These are phyloP conservation scores for Antennarius striatus DNA, from an alignment of 2,113 vertebrate genomes.

Conservation along the genomic window DNA sequence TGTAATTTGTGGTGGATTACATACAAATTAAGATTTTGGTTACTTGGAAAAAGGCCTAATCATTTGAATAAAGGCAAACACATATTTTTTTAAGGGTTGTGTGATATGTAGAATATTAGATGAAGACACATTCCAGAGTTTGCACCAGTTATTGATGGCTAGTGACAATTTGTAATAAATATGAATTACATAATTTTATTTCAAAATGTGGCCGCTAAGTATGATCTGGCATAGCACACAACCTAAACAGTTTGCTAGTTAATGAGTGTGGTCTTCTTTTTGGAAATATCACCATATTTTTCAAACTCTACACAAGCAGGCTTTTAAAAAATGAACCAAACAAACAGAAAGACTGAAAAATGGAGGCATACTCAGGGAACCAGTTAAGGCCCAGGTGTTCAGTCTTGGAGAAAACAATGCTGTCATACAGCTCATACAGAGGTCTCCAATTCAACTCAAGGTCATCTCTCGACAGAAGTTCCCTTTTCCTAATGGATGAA, in stretches of 20 bases:
- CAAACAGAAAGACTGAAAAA: neutral
- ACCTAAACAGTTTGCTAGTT: neutral
- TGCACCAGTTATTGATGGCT: neutral
- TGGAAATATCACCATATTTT: neutral
- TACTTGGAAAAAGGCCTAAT: neutral
- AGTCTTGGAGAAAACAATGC: constrained; percentile 96
- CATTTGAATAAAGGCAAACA: neutral
- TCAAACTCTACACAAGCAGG: neutral
- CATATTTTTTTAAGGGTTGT: too few species aligned
- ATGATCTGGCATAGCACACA: neutral
- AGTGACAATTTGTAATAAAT: too few species aligned
- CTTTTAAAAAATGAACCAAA: neutral
- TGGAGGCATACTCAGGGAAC: constrained; percentile 93
- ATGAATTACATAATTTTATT: neutral
- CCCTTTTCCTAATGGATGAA: constrained; percentile 86
- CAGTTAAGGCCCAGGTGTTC: constrained; percentile 97
- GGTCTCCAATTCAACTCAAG: constrained; percentile 95
- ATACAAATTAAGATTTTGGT: neutral
- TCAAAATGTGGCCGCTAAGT: neutral
- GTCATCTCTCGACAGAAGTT: constrained; percentile 94
- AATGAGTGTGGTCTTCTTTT: too few species aligned
- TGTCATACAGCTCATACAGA: constrained; percentile 92
- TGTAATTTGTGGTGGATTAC: neutral
- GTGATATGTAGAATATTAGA: neutral
- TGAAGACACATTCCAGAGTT: neutral